These are phyloP conservation scores for Leiothrix lutea DNA, from an alignment of 2,113 vertebrate species.

Conservation along the genomic window DNA sequence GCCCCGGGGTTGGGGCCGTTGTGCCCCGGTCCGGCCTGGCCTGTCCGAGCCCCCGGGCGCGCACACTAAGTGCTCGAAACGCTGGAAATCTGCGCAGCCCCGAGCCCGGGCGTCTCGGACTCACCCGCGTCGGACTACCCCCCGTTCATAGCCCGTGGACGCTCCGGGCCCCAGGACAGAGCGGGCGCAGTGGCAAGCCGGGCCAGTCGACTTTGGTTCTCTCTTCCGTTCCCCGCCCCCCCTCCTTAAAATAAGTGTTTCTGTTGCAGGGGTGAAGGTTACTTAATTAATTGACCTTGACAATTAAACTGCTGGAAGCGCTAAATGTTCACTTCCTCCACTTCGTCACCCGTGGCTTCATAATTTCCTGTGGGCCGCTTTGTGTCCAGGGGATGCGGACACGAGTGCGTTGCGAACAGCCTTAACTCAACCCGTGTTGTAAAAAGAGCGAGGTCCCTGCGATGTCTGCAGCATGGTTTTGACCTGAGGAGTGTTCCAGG, in stretches of 20 bases:
- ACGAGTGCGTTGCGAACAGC: accelerated
- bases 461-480: accelerated
- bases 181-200: not conserved
- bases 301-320: not conserved
- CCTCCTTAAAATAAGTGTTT: not conserved
- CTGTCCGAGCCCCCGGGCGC: accelerated
- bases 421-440: accelerated
- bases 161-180: not conserved
- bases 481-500: accelerated
- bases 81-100: not conserved
- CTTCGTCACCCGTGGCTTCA: not conserved
- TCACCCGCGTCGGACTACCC: accelerated
- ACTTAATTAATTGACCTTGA: not conserved
- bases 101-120: accelerated
- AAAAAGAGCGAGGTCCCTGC: accelerated
- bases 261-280: not conserved
- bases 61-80: not conserved
- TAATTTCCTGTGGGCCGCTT: not conserved
- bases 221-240: not conserved
- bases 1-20: accelerated
- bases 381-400: not conserved
- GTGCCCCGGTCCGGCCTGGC: accelerated
- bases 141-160: not conserved
- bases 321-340: not conserved
- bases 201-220: accelerated